Conservation (phyloP, 2,888 invertebrate genomes). For the Sarcophaga variegata region DNA sequence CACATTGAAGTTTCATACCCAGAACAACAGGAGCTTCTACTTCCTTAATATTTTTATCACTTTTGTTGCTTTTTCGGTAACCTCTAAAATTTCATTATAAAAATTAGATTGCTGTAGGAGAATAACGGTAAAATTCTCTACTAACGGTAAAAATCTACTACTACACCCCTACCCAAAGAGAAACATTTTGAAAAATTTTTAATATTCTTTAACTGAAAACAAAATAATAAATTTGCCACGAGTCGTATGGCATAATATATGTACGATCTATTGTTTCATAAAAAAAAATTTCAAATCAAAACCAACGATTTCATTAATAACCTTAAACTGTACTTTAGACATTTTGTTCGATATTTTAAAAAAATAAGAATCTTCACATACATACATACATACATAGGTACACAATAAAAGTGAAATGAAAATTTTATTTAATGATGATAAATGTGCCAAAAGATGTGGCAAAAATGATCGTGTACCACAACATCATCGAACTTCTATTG, state of each 20-base stretch:
- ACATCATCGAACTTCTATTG: neutral
- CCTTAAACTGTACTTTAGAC: neutral
- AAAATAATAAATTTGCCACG: neutral
- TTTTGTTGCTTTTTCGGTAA: too few species aligned
- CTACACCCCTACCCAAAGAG: neutral
- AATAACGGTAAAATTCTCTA: too few species aligned
- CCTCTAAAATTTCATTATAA: too few species aligned
- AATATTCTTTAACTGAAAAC: too few species aligned
- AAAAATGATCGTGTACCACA: neutral
- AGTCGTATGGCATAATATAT: neutral
- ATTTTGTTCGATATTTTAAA: neutral
- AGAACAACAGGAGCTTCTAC: too few species aligned
- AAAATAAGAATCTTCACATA: too few species aligned
- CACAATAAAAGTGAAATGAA: conserved; percentile 12
- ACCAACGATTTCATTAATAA: neutral
- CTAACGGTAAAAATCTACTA: too few species aligned
- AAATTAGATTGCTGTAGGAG: too few species aligned
- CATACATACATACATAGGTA: neutral
- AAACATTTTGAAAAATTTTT: neutral
- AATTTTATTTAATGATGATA: conserved; percentile 62
- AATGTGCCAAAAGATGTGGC: conserved; percentile 43
- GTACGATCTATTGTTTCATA: neutral
- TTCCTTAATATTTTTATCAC: too few species aligned
- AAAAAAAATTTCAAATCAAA: neutral
- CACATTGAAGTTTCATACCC: too few species aligned